Evolutionary conservation across 2,797 vertebrate species (phyloP).

Genomic region (Sibirionetta formosa): DNA sequence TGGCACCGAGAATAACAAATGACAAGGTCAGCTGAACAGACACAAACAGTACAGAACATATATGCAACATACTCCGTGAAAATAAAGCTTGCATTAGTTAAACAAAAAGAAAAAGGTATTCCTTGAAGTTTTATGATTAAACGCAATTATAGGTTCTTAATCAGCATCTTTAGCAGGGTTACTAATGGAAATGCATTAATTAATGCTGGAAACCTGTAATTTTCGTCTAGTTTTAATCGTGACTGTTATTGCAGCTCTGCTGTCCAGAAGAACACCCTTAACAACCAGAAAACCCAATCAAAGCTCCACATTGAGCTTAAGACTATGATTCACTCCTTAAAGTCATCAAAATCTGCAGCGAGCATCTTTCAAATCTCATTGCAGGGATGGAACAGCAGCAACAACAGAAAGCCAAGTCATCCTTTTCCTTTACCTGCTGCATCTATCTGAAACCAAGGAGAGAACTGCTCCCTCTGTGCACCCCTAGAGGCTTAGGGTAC

Average conservation of each 20-base stretch:
- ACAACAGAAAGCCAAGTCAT: background rate
- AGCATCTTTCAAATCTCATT: too few species aligned
- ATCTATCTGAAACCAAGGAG: background rate
- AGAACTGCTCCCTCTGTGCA: background rate
- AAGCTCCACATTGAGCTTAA: background rate
- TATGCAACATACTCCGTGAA: background rate
- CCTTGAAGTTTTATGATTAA: constrained; percentile 67
- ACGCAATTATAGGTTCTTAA: constrained; percentile 59
- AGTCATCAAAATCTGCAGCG: too few species aligned
- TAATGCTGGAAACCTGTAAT: constrained; percentile 38
- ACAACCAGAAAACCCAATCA: background rate
- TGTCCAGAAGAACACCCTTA: background rate
- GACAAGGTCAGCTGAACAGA: constrained; percentile 49
- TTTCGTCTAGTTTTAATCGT: constrained; percentile 22
- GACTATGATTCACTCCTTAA: background rate
- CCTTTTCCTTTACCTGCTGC: background rate
- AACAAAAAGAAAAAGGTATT: constrained; percentile 5
- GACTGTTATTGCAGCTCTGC: constrained; percentile 1
- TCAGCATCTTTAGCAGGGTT: constrained; percentile 32
- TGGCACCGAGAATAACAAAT: constrained; percentile 30
- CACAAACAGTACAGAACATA: background rate
- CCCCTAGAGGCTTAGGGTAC: background rate
- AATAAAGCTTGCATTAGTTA: constrained; percentile 44
- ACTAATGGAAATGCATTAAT: constrained; percentile 62
- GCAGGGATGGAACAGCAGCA: too few species aligned